A percentile compares a stretch with the other conserved stretches of the same genome.
phyloP scores from a whole-genome alignment of 2,797 vertebrate genomes.

The Mormyrus hasselquistii region DNA sequence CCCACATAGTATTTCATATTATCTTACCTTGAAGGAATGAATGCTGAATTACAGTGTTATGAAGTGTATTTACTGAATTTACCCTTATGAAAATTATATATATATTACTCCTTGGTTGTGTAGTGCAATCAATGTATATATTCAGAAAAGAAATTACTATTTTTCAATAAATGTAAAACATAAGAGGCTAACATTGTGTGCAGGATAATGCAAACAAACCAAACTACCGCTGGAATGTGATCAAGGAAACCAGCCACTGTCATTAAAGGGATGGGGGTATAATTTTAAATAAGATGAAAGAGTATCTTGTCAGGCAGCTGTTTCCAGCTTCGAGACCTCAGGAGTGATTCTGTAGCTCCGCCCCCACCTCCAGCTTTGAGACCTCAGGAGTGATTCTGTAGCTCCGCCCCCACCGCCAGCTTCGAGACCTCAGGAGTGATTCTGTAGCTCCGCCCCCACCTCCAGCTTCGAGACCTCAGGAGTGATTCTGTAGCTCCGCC shows the following conservation, averaged over 20 bases:
- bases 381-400: not conserved
- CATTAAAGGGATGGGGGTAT: not conserved
- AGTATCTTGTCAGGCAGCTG: not conserved
- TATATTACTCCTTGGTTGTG: not conserved
- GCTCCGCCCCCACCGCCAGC: not conserved
- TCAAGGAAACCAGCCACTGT: not conserved
- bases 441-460: not conserved
- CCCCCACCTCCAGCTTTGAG: not conserved
- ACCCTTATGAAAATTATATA: not conserved
- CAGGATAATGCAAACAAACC: not conserved
- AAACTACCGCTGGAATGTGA: not conserved
- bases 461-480: not conserved
- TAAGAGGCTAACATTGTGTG: not conserved
- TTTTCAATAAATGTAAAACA: not conserved
- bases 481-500: not conserved
- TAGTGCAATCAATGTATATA: not conserved
- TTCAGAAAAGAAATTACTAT: not conserved
- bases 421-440: not conserved
- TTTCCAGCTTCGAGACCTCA: no score
- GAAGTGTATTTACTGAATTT: not conserved
- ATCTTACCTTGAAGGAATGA: not conserved
- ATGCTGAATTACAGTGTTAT: not conserved
- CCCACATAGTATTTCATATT: not conserved
- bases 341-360: not conserved
- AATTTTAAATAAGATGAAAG: not conserved